Percentiles rank a stretch among this genome's conserved stretches.
These are phyloP conservation scores for Antheraea pernyi DNA, from an alignment of 1,140 invertebrate species.

Conservation along the genomic window DNA sequence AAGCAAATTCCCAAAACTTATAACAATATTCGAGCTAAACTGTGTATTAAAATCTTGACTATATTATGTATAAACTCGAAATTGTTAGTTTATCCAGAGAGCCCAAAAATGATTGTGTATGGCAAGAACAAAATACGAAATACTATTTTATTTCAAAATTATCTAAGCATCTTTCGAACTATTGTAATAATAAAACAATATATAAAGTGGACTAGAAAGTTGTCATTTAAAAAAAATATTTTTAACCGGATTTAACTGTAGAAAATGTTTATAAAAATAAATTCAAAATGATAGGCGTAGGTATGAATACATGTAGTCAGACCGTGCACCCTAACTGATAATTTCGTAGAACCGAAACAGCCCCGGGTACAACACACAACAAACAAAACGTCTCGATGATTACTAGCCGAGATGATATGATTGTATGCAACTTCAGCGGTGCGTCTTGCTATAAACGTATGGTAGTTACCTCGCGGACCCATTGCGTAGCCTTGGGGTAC, in stretches of 20 bases:
- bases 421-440: conserved; percentile 34
- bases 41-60: no score
- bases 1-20: no score
- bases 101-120: no score
- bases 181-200: no score
- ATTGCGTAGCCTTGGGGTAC: conserved; percentile 49
- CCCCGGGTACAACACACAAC: conserved; percentile 41
- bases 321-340: conserved; percentile 24
- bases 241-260: not conserved
- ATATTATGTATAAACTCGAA: no score
- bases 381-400: conserved; percentile 61
- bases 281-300: not conserved
- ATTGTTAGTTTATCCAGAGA: no score
- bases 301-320: not conserved
- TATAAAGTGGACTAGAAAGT: no score
- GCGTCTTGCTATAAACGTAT: not conserved
- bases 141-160: no score
- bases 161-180: no score
- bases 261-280: not conserved
- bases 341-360: conserved; percentile 29
- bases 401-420: conserved; percentile 62
- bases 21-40: no score
- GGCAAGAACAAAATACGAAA: no score
- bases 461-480: conserved; percentile 33
- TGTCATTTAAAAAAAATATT: no score